Conservation (phyloP, 2,113 vertebrate genomes). For the Syngnathus floridae region DNA sequence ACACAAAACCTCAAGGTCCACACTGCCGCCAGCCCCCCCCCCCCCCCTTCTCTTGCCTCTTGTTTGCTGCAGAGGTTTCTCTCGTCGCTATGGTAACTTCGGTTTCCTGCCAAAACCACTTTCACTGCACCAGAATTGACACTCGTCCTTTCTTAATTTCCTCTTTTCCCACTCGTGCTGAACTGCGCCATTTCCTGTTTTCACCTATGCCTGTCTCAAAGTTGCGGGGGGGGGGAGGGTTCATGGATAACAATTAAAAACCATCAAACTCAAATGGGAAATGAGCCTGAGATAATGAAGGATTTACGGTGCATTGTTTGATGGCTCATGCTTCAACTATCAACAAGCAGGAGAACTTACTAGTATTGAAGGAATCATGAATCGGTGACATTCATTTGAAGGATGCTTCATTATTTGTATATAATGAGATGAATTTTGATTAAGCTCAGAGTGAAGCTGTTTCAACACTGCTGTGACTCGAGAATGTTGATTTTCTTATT, state of each 20-base stretch:
- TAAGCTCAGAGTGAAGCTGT: neutral
- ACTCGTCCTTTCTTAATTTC: slow-evolving; percentile 45
- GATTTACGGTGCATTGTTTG: neutral
- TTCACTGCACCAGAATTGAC: slow-evolving; percentile 55
- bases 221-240: neutral
- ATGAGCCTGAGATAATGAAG: neutral
- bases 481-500: neutral
- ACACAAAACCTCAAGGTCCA: slow-evolving; percentile 47
- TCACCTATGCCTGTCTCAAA: slow-evolving; percentile 5
- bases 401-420: neutral
- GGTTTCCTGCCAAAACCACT: slow-evolving; percentile 57
- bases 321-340: neutral
- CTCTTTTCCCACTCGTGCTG: slow-evolving; percentile 25
- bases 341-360: neutral
- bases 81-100: slow-evolving; percentile 65
- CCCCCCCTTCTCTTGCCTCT: neutral
- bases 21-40: slow-evolving; percentile 8
- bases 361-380: neutral
- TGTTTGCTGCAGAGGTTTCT: slow-evolving; percentile 48
- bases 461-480: neutral
- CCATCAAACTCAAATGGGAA: neutral
- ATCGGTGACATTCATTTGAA: neutral
- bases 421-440: neutral
- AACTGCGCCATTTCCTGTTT: slow-evolving; percentile 12
- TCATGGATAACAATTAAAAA: neutral